Conservation (phyloP, 2,113 vertebrate species). For the Rana temporaria region DNA sequence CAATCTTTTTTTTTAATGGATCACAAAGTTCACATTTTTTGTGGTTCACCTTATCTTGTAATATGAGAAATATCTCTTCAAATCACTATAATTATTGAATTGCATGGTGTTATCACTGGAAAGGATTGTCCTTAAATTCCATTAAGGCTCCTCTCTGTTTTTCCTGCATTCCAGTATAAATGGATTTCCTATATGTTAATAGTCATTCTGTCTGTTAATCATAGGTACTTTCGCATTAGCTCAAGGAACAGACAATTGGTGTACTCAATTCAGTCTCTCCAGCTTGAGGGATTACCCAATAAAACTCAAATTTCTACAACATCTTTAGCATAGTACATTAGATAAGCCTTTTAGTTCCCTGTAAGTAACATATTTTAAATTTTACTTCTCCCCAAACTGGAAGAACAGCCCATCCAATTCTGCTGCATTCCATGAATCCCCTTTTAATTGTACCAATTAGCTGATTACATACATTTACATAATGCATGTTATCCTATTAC, state of each 20-base stretch:
- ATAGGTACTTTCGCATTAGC: neutral
- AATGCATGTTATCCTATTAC: slow-evolving; percentile 32
- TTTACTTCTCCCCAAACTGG: slow-evolving; percentile 27
- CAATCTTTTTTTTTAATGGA: slow-evolving; percentile 18
- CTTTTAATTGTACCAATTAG: slow-evolving; percentile 28
- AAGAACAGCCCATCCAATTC: neutral
- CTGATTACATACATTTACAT: slow-evolving; percentile 45
- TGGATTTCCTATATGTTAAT: neutral
- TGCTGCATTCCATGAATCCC: slow-evolving; percentile 30
- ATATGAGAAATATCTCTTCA: neutral
- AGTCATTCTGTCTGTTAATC: neutral
- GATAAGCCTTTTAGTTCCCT: neutral
- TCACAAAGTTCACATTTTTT: slow-evolving; percentile 24
- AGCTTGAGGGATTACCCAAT: neutral
- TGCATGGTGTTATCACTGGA: neutral
- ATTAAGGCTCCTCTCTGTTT: neutral
- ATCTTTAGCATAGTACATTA: neutral
- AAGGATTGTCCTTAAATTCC: neutral
- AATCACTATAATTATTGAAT: slow-evolving; percentile 18
- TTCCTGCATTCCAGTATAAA: neutral
- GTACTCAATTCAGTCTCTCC: neutral
- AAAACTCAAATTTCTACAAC: neutral
- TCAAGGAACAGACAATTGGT: neutral
- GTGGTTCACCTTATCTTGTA: neutral
- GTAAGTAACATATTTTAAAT: slow-evolving; percentile 13